Base-by-base conservation (phyloP, 2,797 vertebrate species). In the Alcedo quadribrachys region DNA sequence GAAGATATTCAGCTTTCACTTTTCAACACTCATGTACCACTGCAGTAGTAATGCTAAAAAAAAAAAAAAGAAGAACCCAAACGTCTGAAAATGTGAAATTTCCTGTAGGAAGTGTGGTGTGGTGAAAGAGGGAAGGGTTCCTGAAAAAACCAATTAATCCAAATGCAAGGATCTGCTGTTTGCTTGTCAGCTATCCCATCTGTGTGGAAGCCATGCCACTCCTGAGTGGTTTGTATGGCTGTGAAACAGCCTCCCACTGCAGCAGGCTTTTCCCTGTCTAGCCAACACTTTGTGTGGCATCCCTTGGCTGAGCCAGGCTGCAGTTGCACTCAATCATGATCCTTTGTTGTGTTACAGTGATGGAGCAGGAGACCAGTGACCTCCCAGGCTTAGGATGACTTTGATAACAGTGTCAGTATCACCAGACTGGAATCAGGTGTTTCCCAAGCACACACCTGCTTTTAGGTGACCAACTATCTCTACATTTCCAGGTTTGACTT, bases 271-370 rank as follows among this genome's bases (percentile, higher is more conserved):
- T n/a, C 43, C 24, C 37, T 74, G 35, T 22, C 3, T 50, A 19
- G 48, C 43, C 55, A 54, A 45, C 42, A 48, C 15, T 30, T 81
- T 77, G 46, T 8, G 3, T 35, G 46, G 35, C 43, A 63, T 61
- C 28, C 15, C 14, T 62, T 58, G 27, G 62, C 53, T 54, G 55
- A 91, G 33, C 20, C 0, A 1, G 57, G 58, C 53, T 76, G 50
- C 82, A n/a, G 37, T 27, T 88, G 43, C 27, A 61, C 33, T 9
- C 22, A 76, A 16, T 50, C 55, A 45, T 48, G 21, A 24, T 65
- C 63, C 25, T 37, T 1, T 33, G 0, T 1, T 33, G 0, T 25
- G 20, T 45, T 40, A 37, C 12, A 46, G 53, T 4, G 5, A 42
- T 67, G 55, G 43, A 12, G 5, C 27, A 33, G 62, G 69, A 81